phyloP scores from a whole-genome alignment of 2,888 invertebrate species.

The Ferrisia virgata region DNA sequence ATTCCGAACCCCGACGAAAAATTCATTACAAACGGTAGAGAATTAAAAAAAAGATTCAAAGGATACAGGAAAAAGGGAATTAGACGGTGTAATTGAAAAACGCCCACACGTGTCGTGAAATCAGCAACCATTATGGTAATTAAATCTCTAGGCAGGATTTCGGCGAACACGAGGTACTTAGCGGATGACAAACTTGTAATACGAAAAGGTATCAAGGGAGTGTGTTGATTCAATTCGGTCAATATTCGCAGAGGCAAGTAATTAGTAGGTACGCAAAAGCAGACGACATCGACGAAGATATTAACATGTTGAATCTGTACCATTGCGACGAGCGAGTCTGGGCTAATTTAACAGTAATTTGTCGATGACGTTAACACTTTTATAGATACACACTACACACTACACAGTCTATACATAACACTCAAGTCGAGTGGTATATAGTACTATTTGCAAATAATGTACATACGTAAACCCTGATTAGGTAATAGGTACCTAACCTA shows the following conservation, averaged over 20 bases:
- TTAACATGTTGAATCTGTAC: not conserved
- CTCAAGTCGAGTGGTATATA: too few species aligned
- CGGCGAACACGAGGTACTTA: not conserved
- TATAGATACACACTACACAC: not conserved
- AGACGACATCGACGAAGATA: not conserved
- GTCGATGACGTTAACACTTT: not conserved
- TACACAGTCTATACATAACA: not conserved
- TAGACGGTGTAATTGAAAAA: not conserved
- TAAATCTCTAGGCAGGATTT: not conserved
- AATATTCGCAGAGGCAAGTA: not conserved
- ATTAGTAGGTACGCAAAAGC: not conserved
- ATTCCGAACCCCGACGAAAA: too few species aligned
- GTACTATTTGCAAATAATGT: not conserved
- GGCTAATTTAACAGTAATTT: not conserved
- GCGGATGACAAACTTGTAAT: not conserved
- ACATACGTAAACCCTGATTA: not conserved
- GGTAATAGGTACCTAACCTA: too few species aligned
- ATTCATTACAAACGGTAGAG: too few species aligned
- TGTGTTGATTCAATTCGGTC: not conserved
- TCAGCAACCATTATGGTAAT: not conserved
- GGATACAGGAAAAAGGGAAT: not conserved
- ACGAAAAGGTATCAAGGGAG: not conserved
- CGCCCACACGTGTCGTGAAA: not conserved
- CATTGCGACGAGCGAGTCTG: not conserved
- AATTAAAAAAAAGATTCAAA: not conserved